A percentile compares a stretch with the other conserved stretches of the same genome.
phyloP scores from a whole-genome alignment of 2,888 invertebrate species.

The Ectemnius continuus region DNA sequence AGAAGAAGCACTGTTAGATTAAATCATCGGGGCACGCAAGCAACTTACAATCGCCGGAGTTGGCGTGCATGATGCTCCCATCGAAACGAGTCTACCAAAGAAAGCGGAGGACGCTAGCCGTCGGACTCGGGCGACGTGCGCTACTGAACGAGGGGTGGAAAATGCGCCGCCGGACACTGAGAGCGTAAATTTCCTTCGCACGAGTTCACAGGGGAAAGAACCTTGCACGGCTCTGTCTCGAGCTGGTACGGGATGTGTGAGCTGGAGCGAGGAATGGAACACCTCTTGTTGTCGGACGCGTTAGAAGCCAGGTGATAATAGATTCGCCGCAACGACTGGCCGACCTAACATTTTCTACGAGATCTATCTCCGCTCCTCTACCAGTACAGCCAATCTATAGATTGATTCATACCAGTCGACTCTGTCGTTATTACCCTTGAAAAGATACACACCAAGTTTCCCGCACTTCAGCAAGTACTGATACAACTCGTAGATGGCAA shows the following conservation, averaged over 20 bases:
- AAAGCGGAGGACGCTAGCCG: not conserved
- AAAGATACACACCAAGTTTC: too few species aligned
- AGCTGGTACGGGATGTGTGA: conserved; percentile 50
- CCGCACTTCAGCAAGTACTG: too few species aligned
- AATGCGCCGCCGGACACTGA: not conserved
- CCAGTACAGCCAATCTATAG: conserved; percentile 6
- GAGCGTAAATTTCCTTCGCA: not conserved
- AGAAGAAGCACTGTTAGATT: not conserved
- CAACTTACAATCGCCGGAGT: not conserved
- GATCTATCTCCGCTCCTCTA: conserved; percentile 20
- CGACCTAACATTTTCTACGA: conserved; percentile 25
- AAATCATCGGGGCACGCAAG: not conserved
- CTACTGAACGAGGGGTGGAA: not conserved
- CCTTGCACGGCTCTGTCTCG: conserved; percentile 34
- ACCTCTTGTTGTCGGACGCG: conserved; percentile 39
- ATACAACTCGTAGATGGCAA: too few species aligned
- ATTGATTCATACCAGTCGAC: too few species aligned
- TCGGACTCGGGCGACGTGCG: not conserved
- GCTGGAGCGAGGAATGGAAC: conserved; percentile 29
- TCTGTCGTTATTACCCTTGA: too few species aligned
- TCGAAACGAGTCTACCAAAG: not conserved
- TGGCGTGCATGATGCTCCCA: not conserved
- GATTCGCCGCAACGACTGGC: conserved; percentile 50
- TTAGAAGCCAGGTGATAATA: conserved; percentile 63
- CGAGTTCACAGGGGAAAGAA: not conserved